Base-by-base conservation (phyloP, 2,113 vertebrate species). In the Herpetotheres cachinnans region DNA sequence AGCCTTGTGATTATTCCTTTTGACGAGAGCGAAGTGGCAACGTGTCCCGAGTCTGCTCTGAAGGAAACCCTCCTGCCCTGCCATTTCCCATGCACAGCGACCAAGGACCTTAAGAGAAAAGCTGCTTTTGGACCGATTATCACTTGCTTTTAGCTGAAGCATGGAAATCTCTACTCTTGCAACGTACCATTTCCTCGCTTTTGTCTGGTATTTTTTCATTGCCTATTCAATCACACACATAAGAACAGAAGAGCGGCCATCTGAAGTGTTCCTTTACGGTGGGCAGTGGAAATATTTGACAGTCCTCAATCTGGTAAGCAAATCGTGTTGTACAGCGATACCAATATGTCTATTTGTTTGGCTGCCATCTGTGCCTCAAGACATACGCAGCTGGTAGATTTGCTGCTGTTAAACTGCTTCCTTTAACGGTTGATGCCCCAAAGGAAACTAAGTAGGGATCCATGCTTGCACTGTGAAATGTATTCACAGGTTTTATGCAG, bases 261-360 rank as follows among this genome's bases (percentile, higher is more conserved):
- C 72, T 70, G 91, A 92, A 93, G 27, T 97, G 69, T 96, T 97
- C 72, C 69, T 58, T 52, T 97, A 97, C 1, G 98, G 97, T n/a
- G 97, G 97, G 59, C 97, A 90, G 46, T 98, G 97, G 97, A 98
- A 98, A 79, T 98, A 98, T 82, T 86, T 98, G 97, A 98, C 98
- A 34, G 59, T 98, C 27, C 97, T 98, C 93, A 98, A 98, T 95
- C 97, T 98, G 98, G 98, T 99, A 98, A 99, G 98, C 91, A 61
- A 96, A 88, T 85, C 4, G 3, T 83, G 58, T 80, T 89, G 24
- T 67, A 88, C 72, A 87, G 81, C 54, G 83, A 82, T 89, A 92
- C 55, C 81, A 80, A 52, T 82, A 72, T 92, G 83, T 92, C 95
- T 95, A 16, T 87, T 82, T 96, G 80, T 96, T 95, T 96, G 95